Base-by-base conservation (phyloP, 2,888 invertebrate species). In the Prenolepis imparis region DNA sequence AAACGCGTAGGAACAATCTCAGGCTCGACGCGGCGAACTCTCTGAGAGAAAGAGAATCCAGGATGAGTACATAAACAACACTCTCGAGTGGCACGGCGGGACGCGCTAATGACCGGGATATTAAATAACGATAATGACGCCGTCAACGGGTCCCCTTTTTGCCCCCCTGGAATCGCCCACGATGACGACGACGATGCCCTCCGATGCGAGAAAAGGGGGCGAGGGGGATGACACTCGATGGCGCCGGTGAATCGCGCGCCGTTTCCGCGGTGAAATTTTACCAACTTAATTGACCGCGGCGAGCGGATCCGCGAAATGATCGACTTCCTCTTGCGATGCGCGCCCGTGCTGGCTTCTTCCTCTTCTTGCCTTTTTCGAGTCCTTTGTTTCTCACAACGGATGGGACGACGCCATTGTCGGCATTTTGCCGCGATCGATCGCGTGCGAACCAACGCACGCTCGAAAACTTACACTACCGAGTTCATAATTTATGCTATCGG, bases 81-180 rank as follows among this genome's bases (percentile, higher is more conserved):
- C 92, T 93, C 90, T 87, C 89, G 91, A 93, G 92, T 90, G 92
- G 92, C 92, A 92, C 92, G 92, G 91, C 92, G 92, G 93, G 92
- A 90, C 92, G 92, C 93, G 93, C 93, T 94, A 94, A 94, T 94
- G 94, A 94, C 93, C 87, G 93, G 93, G 94, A 94, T 94, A 94
- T 94, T 94, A 94, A 94, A 94, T 94, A 94, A 94, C 94, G 92
- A 93, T 94, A 94, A 94, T 92, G 94, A 94, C 91, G 91, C 92
- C 88, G 92, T 92, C 91, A 91, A 90, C 92, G 87, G 85, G 87
- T 82, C 84, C 88, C 84, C 88, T 92, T 92, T 92, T 92, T 92
- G 88, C 80, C 81, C 48, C 48, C 57, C 32, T 74, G 82, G 78
- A 87, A 68, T 87, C 88, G 86, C 86, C 85, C 86, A 88, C 88